Evolutionary conservation across 2,797 vertebrate species (phyloP).

Genomic region (Anguilla marmorata): DNA sequence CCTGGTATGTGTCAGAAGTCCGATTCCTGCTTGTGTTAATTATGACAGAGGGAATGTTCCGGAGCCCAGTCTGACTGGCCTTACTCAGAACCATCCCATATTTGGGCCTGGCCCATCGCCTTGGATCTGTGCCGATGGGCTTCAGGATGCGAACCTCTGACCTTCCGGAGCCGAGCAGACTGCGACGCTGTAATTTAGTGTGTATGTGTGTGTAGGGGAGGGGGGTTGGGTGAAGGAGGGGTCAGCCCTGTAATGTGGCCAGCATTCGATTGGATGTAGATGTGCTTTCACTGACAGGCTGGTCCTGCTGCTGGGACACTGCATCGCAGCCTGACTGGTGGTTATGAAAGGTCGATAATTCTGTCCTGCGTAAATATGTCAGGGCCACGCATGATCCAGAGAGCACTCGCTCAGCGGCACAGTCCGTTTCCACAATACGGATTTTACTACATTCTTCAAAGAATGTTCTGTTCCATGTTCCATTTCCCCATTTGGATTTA

Average conservation of each 20-base stretch:
- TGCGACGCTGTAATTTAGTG: constrained; percentile 8
- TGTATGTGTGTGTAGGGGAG: neutral
- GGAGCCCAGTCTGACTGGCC: constrained; percentile 21
- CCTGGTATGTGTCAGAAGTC: constrained; percentile 12
- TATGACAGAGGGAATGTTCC: constrained; percentile 20
- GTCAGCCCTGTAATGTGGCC: neutral
- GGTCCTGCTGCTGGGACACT: constrained; percentile 41
- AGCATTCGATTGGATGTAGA: neutral
- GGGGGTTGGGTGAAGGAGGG: neutral
- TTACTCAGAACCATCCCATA: constrained; percentile 28
- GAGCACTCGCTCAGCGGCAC: neutral
- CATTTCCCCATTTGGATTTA: neutral
- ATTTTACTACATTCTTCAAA: neutral
- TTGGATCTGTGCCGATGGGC: constrained; percentile 17
- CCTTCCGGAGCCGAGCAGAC: constrained; percentile 1
- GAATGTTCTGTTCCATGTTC: neutral
- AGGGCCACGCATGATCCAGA: constrained; percentile 36
- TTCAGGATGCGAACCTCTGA: constrained; percentile 13
- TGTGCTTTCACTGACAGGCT: constrained; percentile 8
- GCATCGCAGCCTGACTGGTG: constrained; percentile 35
- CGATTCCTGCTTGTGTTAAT: neutral
- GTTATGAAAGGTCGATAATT: constrained; percentile 41
- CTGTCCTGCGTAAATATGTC: constrained; percentile 48
- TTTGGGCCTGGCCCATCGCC: constrained; percentile 24
- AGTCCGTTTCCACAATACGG: neutral